phyloP scores from a whole-genome alignment of 2,113 vertebrate species.

The Rhea pennata region DNA sequence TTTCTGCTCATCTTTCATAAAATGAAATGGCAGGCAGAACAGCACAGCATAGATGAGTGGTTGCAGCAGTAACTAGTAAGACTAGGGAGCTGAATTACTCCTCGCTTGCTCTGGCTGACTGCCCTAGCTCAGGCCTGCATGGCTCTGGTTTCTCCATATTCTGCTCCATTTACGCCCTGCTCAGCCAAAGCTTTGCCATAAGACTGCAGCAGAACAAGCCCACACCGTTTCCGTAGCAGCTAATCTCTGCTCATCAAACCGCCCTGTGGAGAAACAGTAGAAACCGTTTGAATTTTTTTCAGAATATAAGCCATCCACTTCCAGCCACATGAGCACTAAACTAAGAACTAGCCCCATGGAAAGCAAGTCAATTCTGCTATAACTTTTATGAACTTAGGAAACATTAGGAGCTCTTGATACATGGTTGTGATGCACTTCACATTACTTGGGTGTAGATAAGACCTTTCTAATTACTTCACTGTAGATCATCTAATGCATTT shows the following conservation, averaged over 20 bases:
- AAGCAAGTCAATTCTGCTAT: neutral
- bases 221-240: neutral
- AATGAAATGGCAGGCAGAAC: neutral
- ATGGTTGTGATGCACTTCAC: neutral
- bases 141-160: neutral
- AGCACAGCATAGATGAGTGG: neutral
- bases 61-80: neutral
- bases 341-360: neutral
- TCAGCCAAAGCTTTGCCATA: neutral
- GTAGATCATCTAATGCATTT: neutral
- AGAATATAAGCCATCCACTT: neutral
- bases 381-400: neutral
- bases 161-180: accelerated
- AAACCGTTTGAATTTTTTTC: neutral
- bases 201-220: neutral
- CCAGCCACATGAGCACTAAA: neutral
- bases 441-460: neutral
- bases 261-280: neutral
- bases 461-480: neutral
- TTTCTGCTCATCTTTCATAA: neutral
- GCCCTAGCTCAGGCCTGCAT: neutral
- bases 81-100: neutral
- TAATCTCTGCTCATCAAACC: neutral
- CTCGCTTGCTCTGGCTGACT: accelerated
- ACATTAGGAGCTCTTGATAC: neutral